A percentile compares a stretch with the other conserved stretches of the same genome.
phyloP scores from a whole-genome alignment of 2,797 vertebrate species.

The Hemibagrus guttatus region DNA sequence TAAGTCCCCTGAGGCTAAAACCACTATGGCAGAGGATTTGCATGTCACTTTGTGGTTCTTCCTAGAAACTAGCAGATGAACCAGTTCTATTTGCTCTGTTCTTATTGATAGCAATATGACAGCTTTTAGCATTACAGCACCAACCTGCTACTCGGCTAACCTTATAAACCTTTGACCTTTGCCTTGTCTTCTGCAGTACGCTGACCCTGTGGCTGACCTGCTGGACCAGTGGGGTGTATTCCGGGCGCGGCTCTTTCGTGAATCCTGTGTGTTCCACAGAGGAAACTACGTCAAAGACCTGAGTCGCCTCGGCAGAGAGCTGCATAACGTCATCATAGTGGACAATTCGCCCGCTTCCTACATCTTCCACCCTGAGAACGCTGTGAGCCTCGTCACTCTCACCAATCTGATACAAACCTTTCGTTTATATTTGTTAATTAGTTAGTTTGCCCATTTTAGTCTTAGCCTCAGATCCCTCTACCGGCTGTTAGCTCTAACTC shows the following conservation, averaged over 20 bases:
- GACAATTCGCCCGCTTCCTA: constrained; percentile 85
- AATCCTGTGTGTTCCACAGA: constrained; percentile 96
- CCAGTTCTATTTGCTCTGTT: neutral
- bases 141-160: constrained; percentile 53
- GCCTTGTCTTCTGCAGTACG: constrained; percentile 78
- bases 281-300: constrained; percentile 98
- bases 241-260: constrained; percentile 89
- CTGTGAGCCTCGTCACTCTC: constrained; percentile 78
- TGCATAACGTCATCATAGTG: constrained; percentile 93
- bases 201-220: constrained; percentile 94
- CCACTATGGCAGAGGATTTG: neutral
- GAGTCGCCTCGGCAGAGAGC: constrained; percentile 92
- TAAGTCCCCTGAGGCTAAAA: constrained; percentile 29
- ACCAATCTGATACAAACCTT: neutral
- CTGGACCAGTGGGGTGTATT: constrained; percentile 97
- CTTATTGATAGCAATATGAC: neutral
- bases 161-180: neutral
- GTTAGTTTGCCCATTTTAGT: neutral
- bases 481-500: neutral
- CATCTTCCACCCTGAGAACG: constrained; percentile 98
- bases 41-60: constrained; percentile 16
- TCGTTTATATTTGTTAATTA: neutral
- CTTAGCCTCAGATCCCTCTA: neutral
- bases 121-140: neutral
- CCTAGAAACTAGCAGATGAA: constrained; percentile 17